phyloP scores from a whole-genome alignment of 2,113 vertebrate genomes.

The Istiophorus platypterus region DNA sequence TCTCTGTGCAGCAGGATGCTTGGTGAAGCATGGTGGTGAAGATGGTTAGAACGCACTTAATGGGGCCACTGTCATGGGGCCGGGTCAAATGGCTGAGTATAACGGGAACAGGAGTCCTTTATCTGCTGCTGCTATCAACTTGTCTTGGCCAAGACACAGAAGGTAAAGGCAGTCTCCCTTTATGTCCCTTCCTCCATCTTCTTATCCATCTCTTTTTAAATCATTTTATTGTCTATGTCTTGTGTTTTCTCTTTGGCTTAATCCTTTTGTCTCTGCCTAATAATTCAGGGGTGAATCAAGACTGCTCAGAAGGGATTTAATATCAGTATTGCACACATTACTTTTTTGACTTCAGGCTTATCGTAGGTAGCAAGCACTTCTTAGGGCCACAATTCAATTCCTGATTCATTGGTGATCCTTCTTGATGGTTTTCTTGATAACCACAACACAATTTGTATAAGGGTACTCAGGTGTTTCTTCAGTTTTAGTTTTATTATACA shows the following conservation, averaged over 20 bases:
- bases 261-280: not conserved
- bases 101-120: conserved; percentile 68
- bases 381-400: not conserved
- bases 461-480: not conserved
- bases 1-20: conserved; percentile 68
- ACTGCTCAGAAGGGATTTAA: not conserved
- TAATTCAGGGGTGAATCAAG: not conserved
- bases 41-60: conserved; percentile 65
- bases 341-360: not conserved
- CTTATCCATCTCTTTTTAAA: not conserved
- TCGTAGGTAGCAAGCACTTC: not conserved
- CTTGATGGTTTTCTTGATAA: not conserved
- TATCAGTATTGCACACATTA: not conserved
- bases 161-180: conserved; percentile 60
- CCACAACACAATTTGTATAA: not conserved
- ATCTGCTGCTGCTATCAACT: conserved; percentile 75
- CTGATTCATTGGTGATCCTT: conserved; percentile 7
- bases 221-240: not conserved
- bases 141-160: conserved; percentile 78
- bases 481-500: not conserved
- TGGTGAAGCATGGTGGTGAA: conserved; percentile 73
- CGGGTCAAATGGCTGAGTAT: conserved; percentile 64
- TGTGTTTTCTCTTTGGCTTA: not conserved
- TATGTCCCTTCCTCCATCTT: not conserved
- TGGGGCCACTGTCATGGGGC: conserved; percentile 54